Base-by-base conservation (phyloP, 2,797 vertebrate genomes). In the Schizopygopsis pylzovi region DNA sequence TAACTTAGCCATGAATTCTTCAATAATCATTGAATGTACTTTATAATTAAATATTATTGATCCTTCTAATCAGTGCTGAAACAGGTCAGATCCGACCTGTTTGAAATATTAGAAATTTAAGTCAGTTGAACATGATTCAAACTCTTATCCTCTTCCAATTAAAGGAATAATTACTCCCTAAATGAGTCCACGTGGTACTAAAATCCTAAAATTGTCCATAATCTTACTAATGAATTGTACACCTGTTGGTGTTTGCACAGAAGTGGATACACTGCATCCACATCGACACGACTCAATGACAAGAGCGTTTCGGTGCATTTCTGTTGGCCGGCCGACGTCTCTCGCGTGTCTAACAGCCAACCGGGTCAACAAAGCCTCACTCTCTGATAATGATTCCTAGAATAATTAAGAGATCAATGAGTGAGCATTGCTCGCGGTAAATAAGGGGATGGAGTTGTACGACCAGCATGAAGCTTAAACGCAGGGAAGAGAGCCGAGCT, bases 361-460 rank as follows among this genome's bases (percentile, higher is more conserved):
- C 52, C 39, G 63, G 81, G 47, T 70, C 79, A 84, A 68, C 67
- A 52, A 84, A 86, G 79, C 41, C 71, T 73, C n/a, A 11, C 71
- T 86, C 61, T 61, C 65, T 90, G 90, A 91, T 91, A 92, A 92
- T 82, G 87, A 92, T 84, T 87, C 54, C 63, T 88, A 39, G 20
- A 90, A 88, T 89, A 88, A 92, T 91, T 89, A 88, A 81, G 79
- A 86, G 88, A 93, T 92, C 87, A 90, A 92, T 88, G 82, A 65
- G 67, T 70, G 76, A 86, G 37, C 77, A 67, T 80, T 25, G 59
- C 84, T 81, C 52, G 18, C 16, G n/a, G 81, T 88, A 84, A 85
- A 89, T 85, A 80, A 88, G 75, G 56, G 54, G 86, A 82, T 84
- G 85, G 86, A 85, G 84, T 78, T 81, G 86, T n/a, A 71, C 33